Evolutionary conservation across 2,797 vertebrate genomes (phyloP).

Genomic region (Smutsia temminckii): DNA sequence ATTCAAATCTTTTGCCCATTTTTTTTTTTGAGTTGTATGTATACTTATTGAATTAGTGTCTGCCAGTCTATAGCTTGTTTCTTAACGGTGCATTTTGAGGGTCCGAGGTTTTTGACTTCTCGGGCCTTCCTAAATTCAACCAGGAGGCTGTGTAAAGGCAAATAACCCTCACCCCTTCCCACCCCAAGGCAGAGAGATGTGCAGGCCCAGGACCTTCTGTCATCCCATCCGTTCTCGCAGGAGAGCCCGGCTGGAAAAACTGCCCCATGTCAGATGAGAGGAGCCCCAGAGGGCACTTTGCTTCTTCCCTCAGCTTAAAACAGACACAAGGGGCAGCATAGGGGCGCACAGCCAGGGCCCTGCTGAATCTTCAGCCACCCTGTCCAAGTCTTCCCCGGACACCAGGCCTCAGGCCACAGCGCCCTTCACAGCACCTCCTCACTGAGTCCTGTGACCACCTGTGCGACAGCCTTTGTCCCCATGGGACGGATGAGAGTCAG

Average conservation of each 20-base stretch:
- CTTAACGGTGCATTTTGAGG: not conserved
- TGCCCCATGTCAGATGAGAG: not conserved
- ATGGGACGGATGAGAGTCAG: not conserved
- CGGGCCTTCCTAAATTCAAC: not conserved
- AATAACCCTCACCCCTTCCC: no score
- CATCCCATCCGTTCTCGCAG: not conserved
- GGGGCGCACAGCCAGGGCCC: not conserved
- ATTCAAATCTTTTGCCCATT: not conserved
- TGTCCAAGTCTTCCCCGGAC: not conserved
- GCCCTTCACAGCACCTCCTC: not conserved
- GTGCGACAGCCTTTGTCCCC: not conserved
- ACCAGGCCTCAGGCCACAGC: accelerated
- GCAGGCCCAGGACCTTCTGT: not conserved
- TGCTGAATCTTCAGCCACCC: not conserved
- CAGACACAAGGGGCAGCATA: not conserved
- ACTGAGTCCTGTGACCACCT: not conserved
- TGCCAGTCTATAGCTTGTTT: not conserved
- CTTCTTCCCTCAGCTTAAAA: not conserved
- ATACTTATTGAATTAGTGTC: not conserved
- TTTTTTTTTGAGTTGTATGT: no score
- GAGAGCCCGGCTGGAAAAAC: not conserved
- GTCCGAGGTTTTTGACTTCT: not conserved
- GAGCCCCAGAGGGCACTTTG: no score
- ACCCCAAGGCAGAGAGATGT: not conserved
- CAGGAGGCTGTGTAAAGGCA: not conserved